Evolutionary conservation across 2,888 invertebrate species (phyloP).

Genomic region (Nycteola revayana): DNA sequence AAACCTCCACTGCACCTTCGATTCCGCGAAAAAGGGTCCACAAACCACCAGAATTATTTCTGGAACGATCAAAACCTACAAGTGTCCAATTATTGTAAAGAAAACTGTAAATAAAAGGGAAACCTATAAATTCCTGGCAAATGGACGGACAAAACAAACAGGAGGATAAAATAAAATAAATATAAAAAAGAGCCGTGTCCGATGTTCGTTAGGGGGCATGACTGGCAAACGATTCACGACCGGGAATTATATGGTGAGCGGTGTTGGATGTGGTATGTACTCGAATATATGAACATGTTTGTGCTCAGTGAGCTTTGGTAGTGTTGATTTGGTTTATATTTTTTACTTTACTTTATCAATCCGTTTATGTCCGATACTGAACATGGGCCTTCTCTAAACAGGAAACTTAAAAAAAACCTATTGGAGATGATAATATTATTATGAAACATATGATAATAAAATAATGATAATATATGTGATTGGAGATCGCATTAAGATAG

Average conservation of each 20-base stretch:
- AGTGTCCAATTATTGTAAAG: slow-evolving; percentile 34
- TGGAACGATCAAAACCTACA: slow-evolving; percentile 31
- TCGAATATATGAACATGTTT: no score
- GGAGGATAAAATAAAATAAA: slow-evolving; percentile 47
- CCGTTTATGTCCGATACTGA: no score
- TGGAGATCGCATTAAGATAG: no score
- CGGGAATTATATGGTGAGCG: slow-evolving; percentile 18
- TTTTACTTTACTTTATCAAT: no score
- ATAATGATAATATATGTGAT: no score
- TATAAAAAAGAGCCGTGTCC: slow-evolving; percentile 45
- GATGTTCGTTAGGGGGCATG: slow-evolving; percentile 76
- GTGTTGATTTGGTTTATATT: background rate
- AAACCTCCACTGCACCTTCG: no score
- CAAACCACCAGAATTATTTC: slow-evolving; percentile 16
- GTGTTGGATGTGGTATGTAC: slow-evolving; percentile 44
- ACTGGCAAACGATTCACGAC: slow-evolving; percentile 67
- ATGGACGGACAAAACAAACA: slow-evolving; percentile 62
- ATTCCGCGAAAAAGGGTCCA: no score
- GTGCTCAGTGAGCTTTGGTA: no score
- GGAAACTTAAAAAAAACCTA: no score
- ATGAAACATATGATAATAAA: no score
- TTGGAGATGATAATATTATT: no score
- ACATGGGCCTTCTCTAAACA: no score
- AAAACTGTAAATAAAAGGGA: slow-evolving; percentile 54
- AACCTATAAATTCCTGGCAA: slow-evolving; percentile 59